A percentile compares a stretch with the other conserved stretches of the same genome.
Evolutionary conservation across 2,888 invertebrate species (phyloP).

Genomic region (Graphium colonna): DNA sequence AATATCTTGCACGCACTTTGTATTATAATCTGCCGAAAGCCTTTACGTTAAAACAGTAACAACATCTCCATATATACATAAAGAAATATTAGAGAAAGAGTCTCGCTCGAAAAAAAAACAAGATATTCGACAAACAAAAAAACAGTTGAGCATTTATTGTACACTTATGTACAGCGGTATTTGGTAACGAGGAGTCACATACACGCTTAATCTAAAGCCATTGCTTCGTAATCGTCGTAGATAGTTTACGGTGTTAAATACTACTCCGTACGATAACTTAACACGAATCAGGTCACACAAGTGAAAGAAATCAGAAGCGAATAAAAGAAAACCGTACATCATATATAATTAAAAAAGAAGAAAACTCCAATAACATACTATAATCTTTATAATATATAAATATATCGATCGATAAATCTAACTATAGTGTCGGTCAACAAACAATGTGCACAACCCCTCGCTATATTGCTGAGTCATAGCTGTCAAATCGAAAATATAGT

Average conservation of each 20-base stretch:
- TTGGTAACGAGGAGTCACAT: conserved; percentile 56
- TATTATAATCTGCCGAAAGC: conserved; percentile 10
- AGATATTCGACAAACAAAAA: conserved; percentile 28
- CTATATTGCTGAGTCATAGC: too few relatives aligned
- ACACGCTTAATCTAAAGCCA: conserved; percentile 38
- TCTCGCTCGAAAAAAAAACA: conserved; percentile 32
- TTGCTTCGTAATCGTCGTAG: conserved; percentile 35
- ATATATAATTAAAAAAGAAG: too few relatives aligned
- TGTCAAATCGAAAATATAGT: too few relatives aligned
- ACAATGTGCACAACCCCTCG: too few relatives aligned
- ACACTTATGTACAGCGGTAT: conserved; percentile 52
- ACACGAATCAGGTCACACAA: conserved; percentile 79
- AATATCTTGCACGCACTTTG: too few relatives aligned
- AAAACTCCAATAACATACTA: too few relatives aligned
- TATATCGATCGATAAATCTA: conserved; percentile 16
- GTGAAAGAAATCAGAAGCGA: conserved; percentile 61
- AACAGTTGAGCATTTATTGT: conserved; percentile 44
- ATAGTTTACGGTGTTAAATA: conserved; percentile 51
- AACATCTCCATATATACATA: conserved; percentile 44
- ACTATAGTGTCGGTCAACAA: too few relatives aligned
- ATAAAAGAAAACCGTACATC: conserved; percentile 25
- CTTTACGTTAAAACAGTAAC: conserved; percentile 19
- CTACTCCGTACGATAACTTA: conserved; percentile 57
- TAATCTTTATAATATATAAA: conserved; percentile 6
- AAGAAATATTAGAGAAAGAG: conserved; percentile 33